phyloP scores from a whole-genome alignment of 2,888 invertebrate genomes.

The Parnassius smintheus region DNA sequence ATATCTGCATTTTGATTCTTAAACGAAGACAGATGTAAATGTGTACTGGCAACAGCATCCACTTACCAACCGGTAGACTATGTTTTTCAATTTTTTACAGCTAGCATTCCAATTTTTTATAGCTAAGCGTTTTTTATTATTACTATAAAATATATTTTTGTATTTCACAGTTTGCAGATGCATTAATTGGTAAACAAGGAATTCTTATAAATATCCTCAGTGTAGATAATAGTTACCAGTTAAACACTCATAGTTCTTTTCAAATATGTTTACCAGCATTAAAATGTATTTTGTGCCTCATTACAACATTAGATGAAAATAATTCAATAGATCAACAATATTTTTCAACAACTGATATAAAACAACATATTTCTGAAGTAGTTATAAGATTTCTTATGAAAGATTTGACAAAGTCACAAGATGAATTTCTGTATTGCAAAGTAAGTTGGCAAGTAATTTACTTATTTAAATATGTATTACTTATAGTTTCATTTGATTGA shows the following conservation, averaged over 20 bases:
- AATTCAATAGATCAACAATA: conserved; percentile 35
- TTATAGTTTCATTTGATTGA: too few relatives aligned
- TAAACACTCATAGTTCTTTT: conserved; percentile 46
- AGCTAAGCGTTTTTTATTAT: conserved; percentile 4
- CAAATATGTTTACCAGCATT: conserved; percentile 57
- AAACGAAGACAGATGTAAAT: too few relatives aligned
- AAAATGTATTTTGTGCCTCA: conserved; percentile 57
- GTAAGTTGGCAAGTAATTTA: conserved; percentile 43
- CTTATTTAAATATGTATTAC: too few relatives aligned
- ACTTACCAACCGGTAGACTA: too few relatives aligned
- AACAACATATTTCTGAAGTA: conserved; percentile 53
- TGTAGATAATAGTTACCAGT: conserved; percentile 37
- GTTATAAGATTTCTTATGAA: conserved; percentile 52
- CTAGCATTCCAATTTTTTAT: too few relatives aligned
- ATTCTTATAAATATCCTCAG: conserved; percentile 56
- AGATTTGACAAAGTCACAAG: conserved; percentile 49
- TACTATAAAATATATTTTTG: not conserved
- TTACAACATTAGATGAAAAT: conserved; percentile 49
- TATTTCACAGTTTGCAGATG: conserved; percentile 56
- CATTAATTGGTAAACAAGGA: conserved; percentile 61
- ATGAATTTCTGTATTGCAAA: conserved; percentile 71
- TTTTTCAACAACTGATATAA: conserved; percentile 44
- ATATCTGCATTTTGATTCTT: too few relatives aligned
- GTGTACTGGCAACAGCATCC: too few relatives aligned
- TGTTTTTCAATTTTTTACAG: too few relatives aligned